Percentiles rank a stretch among this genome's conserved stretches.
Evolutionary conservation across 2,888 invertebrate species (phyloP).

Genomic region (Calliscelio sp.): DNA sequence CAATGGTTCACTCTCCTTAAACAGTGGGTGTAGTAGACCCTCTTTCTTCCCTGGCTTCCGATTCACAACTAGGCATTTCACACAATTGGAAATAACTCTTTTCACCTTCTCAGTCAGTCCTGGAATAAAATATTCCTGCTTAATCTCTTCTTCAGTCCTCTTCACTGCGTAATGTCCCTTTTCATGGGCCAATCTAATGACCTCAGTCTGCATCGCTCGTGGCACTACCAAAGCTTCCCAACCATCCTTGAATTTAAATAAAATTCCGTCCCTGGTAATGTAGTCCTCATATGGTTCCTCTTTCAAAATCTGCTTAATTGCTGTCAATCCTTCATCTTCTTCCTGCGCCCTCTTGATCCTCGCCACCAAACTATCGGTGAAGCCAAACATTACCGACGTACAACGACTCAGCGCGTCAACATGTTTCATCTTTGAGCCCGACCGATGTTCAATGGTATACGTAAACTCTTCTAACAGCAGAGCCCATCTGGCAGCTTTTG

Average conservation of each 20-base stretch:
- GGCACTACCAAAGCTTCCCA: slow-evolving; percentile 39
- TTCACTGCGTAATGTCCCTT: slow-evolving; percentile 49
- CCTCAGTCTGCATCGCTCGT: slow-evolving; percentile 42
- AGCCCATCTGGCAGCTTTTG: slow-evolving; percentile 56
- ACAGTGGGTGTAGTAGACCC: slow-evolving; percentile 46
- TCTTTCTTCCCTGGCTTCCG: slow-evolving; percentile 26
- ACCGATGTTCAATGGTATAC: slow-evolving; percentile 46
- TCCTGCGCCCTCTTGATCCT: slow-evolving; percentile 45
- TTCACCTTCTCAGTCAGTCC: slow-evolving; percentile 44
- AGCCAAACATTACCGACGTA: not conserved
- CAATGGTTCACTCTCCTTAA: slow-evolving; percentile 47
- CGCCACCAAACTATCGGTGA: not conserved
- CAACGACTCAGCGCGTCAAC: slow-evolving; percentile 59
- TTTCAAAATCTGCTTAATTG: slow-evolving; percentile 29
- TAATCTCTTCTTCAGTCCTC: slow-evolving; percentile 41
- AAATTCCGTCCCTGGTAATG: slow-evolving; percentile 14
- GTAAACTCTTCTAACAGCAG: slow-evolving; percentile 43
- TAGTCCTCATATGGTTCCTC: slow-evolving; percentile 44
- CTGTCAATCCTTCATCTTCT: slow-evolving; percentile 36
- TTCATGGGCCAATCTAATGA: slow-evolving; percentile 38
- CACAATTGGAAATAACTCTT: slow-evolving; percentile 46
- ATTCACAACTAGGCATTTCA: slow-evolving; percentile 55
- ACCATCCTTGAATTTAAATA: slow-evolving; percentile 47
- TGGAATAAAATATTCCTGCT: slow-evolving; percentile 50
- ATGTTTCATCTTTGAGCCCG: slow-evolving; percentile 48